Percentiles rank a stretch among this genome's conserved stretches.
These are phyloP conservation scores for Cheirogaleus major DNA, from an alignment of 2,797 vertebrate genomes.

Conservation along the genomic window DNA sequence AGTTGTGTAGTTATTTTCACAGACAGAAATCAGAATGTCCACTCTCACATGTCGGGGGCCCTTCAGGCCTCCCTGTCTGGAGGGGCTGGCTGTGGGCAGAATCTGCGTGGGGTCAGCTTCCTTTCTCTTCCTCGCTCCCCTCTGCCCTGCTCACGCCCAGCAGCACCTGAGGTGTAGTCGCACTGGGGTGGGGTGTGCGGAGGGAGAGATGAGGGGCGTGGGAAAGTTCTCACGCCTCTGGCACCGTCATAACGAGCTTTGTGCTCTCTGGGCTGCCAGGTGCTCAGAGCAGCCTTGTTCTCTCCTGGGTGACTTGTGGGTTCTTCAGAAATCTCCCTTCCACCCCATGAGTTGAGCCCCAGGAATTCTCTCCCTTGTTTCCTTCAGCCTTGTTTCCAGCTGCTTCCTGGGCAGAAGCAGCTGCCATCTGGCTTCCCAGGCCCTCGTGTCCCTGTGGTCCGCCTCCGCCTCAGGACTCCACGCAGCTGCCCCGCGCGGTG, in stretches of 20 bases:
- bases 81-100: not conserved
- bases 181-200: not conserved
- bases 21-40: not conserved
- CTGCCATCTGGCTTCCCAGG: not conserved
- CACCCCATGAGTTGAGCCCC: too few relatives aligned
- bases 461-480: not conserved
- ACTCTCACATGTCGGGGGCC: accelerated
- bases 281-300: not conserved
- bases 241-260: too few relatives aligned
- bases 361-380: not conserved
- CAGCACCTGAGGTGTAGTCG: not conserved
- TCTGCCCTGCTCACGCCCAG: not conserved
- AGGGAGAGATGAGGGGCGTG: accelerated
- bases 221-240: accelerated
- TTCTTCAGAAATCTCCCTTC: not conserved
- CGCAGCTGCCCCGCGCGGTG: too few relatives aligned
- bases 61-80: not conserved
- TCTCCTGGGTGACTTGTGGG: not conserved
- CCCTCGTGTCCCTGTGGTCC: not conserved
- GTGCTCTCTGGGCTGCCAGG: not conserved
- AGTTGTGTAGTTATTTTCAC: not conserved
- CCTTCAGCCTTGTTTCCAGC: too few relatives aligned
- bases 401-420: not conserved
- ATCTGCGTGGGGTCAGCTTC: not conserved
- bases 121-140: not conserved